Conservation (phyloP, 2,113 vertebrate genomes). For the Chionis minor region DNA sequence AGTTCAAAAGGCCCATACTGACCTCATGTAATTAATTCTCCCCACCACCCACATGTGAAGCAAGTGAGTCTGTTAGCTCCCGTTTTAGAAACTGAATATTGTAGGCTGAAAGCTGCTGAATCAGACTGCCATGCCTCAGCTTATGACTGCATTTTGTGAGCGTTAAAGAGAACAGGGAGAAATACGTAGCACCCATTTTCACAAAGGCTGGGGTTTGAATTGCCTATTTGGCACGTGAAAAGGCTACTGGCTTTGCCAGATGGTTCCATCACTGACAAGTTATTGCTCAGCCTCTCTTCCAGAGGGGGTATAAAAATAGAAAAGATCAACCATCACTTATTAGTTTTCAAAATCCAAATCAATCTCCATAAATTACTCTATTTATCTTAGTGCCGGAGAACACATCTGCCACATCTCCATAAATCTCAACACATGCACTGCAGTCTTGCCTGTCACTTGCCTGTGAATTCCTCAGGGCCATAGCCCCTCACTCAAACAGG, state of each 20-base stretch:
- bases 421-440: not conserved
- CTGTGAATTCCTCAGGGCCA: not conserved
- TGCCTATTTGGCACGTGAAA: not conserved
- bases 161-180: not conserved
- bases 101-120: not conserved
- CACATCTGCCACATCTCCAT: not conserved
- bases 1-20: not conserved
- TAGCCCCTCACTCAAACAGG: not conserved
- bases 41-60: not conserved
- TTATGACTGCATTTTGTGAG: not conserved
- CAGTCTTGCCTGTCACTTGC: not conserved
- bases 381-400: not conserved
- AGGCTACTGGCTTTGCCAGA: slow-evolving; percentile 17
- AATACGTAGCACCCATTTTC: not conserved
- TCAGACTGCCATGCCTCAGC: not conserved
- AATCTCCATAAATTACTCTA: slow-evolving; percentile 43
- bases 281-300: slow-evolving; percentile 16
- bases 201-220: not conserved
- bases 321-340: slow-evolving; percentile 14
- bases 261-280: not conserved
- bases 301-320: not conserved
- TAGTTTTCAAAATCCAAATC: slow-evolving; percentile 46
- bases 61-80: not conserved
- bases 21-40: not conserved
- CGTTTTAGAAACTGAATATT: not conserved